phyloP scores from a whole-genome alignment of 2,888 invertebrate species.

The Fragum sueziense region DNA sequence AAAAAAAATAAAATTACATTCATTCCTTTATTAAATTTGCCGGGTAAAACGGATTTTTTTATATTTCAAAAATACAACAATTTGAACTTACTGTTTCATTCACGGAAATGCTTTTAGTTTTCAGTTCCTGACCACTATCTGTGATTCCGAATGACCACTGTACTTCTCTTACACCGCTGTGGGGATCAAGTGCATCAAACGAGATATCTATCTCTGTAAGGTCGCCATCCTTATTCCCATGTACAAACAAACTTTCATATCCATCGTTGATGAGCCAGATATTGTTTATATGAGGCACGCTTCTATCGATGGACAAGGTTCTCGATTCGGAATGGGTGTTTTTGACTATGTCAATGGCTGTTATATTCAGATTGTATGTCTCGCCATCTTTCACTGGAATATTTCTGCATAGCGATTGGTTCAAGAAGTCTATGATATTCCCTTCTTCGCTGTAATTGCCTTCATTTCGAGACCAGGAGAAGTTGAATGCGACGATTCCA shows the following conservation, averaged over 20 bases:
- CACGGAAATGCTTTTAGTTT: constrained; percentile 2
- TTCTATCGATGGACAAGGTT: constrained; percentile 56
- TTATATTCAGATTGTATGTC: constrained; percentile 47
- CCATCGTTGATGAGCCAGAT: constrained; percentile 57
- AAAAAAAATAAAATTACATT: too few species aligned
- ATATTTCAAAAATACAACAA: too few species aligned
- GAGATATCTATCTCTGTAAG: constrained; percentile 58
- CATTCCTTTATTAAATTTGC: too few species aligned
- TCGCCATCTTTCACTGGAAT: constrained; percentile 52
- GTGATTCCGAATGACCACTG: constrained; percentile 61
- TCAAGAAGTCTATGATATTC: constrained; percentile 17
- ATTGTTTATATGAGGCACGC: constrained; percentile 58
- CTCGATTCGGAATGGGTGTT: constrained; percentile 48
- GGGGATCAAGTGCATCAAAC: constrained; percentile 61
- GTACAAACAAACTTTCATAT: constrained; percentile 52
- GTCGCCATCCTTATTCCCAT: constrained; percentile 56
- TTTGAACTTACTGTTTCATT: constrained; percentile 8
- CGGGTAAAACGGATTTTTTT: too few species aligned
- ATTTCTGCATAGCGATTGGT: constrained; percentile 39
- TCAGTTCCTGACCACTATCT: constrained; percentile 24
- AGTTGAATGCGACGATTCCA: constrained; percentile 51
- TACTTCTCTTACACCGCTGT: constrained; percentile 63
- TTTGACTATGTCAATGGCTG: constrained; percentile 58
- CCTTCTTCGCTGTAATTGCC: background rate
- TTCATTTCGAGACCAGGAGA: constrained; percentile 16